Conservation (phyloP, 1,140 invertebrate genomes). For the Maniola jurtina region DNA sequence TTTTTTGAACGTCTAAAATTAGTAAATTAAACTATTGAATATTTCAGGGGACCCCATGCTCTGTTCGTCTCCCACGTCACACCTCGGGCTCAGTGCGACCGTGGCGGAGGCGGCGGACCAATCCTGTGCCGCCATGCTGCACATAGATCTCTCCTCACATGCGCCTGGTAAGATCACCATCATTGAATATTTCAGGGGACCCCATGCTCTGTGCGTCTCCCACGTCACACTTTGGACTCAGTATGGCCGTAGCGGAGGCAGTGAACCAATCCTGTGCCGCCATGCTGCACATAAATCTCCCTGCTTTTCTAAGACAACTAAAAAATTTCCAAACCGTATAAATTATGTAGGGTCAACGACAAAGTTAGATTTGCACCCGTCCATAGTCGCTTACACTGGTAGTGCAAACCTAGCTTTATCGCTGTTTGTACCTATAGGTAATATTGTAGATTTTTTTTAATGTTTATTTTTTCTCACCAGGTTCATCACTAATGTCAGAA, state of each 20-base stretch:
- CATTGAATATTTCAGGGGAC: too few relatives aligned
- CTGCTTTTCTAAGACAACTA: too few relatives aligned
- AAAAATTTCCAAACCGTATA: too few relatives aligned
- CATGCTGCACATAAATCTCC: too few relatives aligned
- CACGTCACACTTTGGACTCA: too few relatives aligned
- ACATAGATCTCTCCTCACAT: slow-evolving; percentile 50
- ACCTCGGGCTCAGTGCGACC: slow-evolving; percentile 54
- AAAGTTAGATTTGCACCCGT: too few relatives aligned
- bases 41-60: slow-evolving; percentile 73
- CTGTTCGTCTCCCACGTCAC: slow-evolving; percentile 74
- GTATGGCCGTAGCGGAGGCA: too few relatives aligned
- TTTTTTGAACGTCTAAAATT: background rate
- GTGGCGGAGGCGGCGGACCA: slow-evolving; percentile 41
- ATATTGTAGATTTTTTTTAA: background rate
- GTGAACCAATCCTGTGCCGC: too few relatives aligned
- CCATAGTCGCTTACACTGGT: too few relatives aligned
- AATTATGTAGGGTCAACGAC: too few relatives aligned
- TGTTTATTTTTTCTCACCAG: slow-evolving; percentile 29
- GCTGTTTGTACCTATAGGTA: background rate
- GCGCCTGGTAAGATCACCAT: slow-evolving; percentile 17
- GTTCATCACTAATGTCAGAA: slow-evolving; percentile 45
- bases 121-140: slow-evolving; percentile 46
- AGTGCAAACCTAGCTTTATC: too few relatives aligned
- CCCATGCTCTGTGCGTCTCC: too few relatives aligned
- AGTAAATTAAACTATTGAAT: slow-evolving; percentile 8